Evolutionary conservation across 2,113 vertebrate species (phyloP).

Genomic region (Macaca fascicularis): T2T-MFA8v1.1 NC_088381.1:24042001-24042500

Average conservation of each 20-base stretch:
- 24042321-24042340: neutral
- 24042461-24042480: neutral
- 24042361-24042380: neutral
- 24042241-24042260: neutral
- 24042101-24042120: neutral
- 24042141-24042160: neutral
- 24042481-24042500: neutral
- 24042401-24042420: neutral
- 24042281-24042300: neutral
- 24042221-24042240: neutral
- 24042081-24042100: neutral
- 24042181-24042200: neutral
- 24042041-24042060: neutral
- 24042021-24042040: conserved; percentile 22
- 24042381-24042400: neutral
- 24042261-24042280: neutral
- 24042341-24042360: neutral
- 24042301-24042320: neutral
- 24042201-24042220: neutral
- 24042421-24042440: neutral
- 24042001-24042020: conserved; percentile 52
- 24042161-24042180: neutral
- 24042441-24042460: neutral
- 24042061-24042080: neutral
- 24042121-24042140: neutral